Evolutionary conservation across 1,140 invertebrate genomes (phyloP).

Genomic region (Bursaphelenchus mucronatus): DNA sequence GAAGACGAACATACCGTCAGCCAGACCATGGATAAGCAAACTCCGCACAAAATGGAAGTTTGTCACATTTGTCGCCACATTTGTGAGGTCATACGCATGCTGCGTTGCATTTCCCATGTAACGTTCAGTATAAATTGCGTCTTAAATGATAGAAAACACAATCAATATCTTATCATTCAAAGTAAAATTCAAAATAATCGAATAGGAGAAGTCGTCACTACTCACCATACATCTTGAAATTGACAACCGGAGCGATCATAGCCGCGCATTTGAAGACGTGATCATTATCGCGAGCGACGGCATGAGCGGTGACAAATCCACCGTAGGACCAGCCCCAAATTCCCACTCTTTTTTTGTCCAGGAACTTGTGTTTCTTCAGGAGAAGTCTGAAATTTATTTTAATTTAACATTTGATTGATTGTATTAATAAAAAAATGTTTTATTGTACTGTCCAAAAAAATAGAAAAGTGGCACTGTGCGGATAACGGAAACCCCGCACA

Average conservation of each 20-base stretch:
- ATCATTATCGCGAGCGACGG: slow-evolving; percentile 41
- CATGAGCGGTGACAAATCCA: slow-evolving; percentile 47
- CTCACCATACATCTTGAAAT: slow-evolving; percentile 56
- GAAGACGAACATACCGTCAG: slow-evolving; percentile 43
- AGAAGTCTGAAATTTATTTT: slow-evolving; percentile 30
- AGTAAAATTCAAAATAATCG: not conserved
- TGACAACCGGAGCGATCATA: slow-evolving; percentile 55
- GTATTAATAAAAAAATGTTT: not conserved
- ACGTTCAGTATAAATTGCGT: slow-evolving; percentile 58
- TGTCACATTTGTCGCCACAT: slow-evolving; percentile 42
- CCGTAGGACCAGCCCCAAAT: slow-evolving; percentile 60
- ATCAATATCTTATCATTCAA: not conserved
- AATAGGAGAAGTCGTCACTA: slow-evolving; percentile 16
- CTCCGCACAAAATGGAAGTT: slow-evolving; percentile 44
- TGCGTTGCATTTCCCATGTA: slow-evolving; percentile 54
- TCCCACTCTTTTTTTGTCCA: slow-evolving; percentile 47
- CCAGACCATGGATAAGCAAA: slow-evolving; percentile 51
- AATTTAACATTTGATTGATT: slow-evolving; percentile 5
- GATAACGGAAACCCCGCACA: too few species aligned
- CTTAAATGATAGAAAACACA: slow-evolving; percentile 36
- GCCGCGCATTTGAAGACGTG: slow-evolving; percentile 56
- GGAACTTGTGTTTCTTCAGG: slow-evolving; percentile 35
- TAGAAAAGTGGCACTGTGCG: not conserved
- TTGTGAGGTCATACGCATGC: slow-evolving; percentile 46
- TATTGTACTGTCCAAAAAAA: too few species aligned